Evolutionary conservation across 2,797 vertebrate species (phyloP).

Genomic region (Etheostoma nigrum): DNA sequence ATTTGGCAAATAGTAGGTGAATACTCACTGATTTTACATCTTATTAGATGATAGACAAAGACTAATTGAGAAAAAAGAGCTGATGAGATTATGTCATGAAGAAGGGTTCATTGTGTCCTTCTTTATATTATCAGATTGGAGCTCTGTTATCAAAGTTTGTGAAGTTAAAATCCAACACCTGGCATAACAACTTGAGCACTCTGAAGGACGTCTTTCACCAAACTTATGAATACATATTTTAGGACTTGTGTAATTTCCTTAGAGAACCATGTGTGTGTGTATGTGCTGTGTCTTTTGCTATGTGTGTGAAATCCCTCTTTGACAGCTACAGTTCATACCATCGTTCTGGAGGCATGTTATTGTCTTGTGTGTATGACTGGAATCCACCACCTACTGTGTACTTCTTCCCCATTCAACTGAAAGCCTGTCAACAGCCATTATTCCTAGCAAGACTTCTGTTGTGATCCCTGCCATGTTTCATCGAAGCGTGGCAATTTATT

Average conservation of each 20-base stretch:
- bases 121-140: conserved; percentile 1
- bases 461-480: conserved; percentile 84
- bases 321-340: conserved; percentile 63
- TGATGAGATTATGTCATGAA: conserved; percentile 26
- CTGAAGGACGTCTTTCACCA: background rate
- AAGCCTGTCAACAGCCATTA: conserved; percentile 80
- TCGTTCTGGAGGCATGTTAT: conserved; percentile 66
- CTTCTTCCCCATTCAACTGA: conserved; percentile 59
- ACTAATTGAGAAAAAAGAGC: conserved; percentile 9
- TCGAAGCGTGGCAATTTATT: conserved; percentile 73
- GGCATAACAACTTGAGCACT: background rate
- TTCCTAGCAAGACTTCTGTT: conserved; percentile 76
- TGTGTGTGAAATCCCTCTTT: conserved; percentile 52
- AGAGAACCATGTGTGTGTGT: background rate
- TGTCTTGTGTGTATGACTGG: conserved; percentile 62
- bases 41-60: conserved; percentile 18
- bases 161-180: conserved; percentile 11
- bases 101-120: background rate
- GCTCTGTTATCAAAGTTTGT: conserved; percentile 8
- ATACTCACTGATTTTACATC: conserved; percentile 24
- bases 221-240: conserved; percentile 21
- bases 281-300: conserved; percentile 13
- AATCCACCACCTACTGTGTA: conserved; percentile 64
- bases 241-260: conserved; percentile 9
- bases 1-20: conserved; percentile 6